These are phyloP conservation scores for Bombylius major DNA, from an alignment of 2,888 invertebrate genomes.

Conservation along the genomic window DNA sequence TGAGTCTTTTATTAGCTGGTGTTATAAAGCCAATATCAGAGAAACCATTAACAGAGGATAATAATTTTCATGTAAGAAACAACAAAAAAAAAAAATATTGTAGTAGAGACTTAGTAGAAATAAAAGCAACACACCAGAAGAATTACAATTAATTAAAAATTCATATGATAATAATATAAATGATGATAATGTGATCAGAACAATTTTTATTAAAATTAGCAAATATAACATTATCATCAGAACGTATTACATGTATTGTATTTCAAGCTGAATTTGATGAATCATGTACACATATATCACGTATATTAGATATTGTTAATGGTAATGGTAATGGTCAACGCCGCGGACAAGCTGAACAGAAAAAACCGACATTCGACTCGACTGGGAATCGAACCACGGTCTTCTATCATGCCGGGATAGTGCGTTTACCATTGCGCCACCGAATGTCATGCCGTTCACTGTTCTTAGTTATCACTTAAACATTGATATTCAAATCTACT, in stretches of 20 bases:
- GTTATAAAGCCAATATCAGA: constrained; percentile 70
- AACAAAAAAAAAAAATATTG: no score
- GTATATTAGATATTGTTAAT: constrained; percentile 75
- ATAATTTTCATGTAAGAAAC: constrained; percentile 16
- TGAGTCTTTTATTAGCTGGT: constrained; percentile 75
- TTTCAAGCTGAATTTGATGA: constrained; percentile 88
- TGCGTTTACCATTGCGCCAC: no score
- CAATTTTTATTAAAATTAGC: constrained; percentile 80
- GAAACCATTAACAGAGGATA: constrained; percentile 42
- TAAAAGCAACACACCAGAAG: constrained; percentile 67
- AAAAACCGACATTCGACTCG: no score
- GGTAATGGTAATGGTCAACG: no score
- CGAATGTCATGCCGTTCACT: no score
- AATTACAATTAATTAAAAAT: constrained; percentile 60
- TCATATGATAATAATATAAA: constrained; percentile 57
- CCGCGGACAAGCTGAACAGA: no score
- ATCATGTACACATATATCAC: constrained; percentile 63
- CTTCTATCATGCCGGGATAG: no score
- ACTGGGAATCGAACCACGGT: no score
- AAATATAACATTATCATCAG: constrained; percentile 78
- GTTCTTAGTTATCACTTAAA: no score
- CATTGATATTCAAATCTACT: no score
- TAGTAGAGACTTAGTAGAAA: constrained; percentile 65
- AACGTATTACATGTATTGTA: constrained; percentile 84
- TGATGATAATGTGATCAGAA: constrained; percentile 46